Evolutionary conservation across 2,797 vertebrate genomes (phyloP).

Genomic region (Myotis pilosus): DNA sequence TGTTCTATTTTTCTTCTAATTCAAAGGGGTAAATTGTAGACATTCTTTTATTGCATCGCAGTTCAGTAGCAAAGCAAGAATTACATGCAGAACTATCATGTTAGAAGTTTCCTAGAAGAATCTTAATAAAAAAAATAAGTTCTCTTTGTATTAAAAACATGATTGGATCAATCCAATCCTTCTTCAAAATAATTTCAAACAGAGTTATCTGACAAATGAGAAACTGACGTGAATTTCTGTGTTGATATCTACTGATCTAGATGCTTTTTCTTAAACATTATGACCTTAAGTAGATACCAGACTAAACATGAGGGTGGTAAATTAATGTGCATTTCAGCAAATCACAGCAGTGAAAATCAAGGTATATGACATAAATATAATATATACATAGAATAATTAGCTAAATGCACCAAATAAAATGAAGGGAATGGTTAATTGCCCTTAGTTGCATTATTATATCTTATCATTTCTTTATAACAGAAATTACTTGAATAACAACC

Average conservation of each 20-base stretch:
- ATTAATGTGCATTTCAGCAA: neutral
- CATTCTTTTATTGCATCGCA: neutral
- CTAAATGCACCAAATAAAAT: conserved; percentile 25
- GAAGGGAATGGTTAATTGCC: neutral
- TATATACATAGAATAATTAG: neutral
- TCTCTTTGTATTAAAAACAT: conserved; percentile 21
- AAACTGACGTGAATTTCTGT: neutral
- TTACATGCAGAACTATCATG: neutral
- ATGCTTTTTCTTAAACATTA: conserved; percentile 69
- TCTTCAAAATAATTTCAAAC: conserved; percentile 22
- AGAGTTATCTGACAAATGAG: neutral
- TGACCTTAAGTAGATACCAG: conserved; percentile 43
- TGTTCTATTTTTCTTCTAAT: neutral
- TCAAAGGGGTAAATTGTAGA: neutral
- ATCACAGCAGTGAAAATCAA: conserved; percentile 42
- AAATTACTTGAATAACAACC: neutral
- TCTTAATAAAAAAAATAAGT: neutral
- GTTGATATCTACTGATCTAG: conserved; percentile 69
- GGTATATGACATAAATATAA: neutral
- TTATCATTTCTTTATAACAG: neutral
- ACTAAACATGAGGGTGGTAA: conserved; percentile 34
- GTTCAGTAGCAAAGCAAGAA: conserved; percentile 47
- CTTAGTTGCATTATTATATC: neutral
- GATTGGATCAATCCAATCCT: neutral
- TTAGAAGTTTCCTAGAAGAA: neutral